A percentile compares a stretch with the other conserved stretches of the same genome.
Evolutionary conservation across 2,888 invertebrate species (phyloP).

Genomic region (Agrotis ipsilon): DNA sequence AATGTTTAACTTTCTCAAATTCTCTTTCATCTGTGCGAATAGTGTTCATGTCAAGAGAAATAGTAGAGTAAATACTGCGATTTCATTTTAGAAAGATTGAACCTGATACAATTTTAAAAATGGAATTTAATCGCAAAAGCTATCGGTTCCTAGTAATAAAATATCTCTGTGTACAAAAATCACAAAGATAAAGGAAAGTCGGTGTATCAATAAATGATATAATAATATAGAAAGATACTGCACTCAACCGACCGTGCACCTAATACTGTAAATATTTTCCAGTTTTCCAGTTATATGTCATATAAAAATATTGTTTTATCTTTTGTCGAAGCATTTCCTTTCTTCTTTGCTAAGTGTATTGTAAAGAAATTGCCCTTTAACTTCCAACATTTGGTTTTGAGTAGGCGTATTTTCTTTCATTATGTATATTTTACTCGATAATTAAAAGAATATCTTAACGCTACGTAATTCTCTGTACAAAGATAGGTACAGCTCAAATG

Average conservation of each 20-base stretch:
- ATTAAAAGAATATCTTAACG: slow-evolving; percentile 25
- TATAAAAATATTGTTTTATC: neutral
- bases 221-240: slow-evolving; percentile 14
- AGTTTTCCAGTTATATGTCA: neutral
- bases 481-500: slow-evolving; percentile 1
- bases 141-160: slow-evolving; percentile 26
- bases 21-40: neutral
- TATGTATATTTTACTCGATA: slow-evolving; percentile 10
- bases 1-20: too few species aligned
- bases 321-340: slow-evolving; percentile 12
- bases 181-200: slow-evolving; percentile 19
- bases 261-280: neutral
- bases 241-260: neutral
- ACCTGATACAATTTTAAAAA: slow-evolving; percentile 14
- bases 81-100: neutral
- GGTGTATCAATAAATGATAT: slow-evolving; percentile 31
- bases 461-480: neutral
- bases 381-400: neutral
- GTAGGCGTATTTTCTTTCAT: slow-evolving; percentile 7
- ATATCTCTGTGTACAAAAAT: slow-evolving; percentile 25
- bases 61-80: neutral
- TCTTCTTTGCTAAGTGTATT: neutral
- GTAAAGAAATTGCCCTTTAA: slow-evolving; percentile 6
- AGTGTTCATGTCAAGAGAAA: neutral
- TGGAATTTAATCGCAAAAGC: slow-evolving; percentile 3